Evolutionary conservation across 2,797 vertebrate species (phyloP).

Genomic region (Parotocinclus haroldoi): DNA sequence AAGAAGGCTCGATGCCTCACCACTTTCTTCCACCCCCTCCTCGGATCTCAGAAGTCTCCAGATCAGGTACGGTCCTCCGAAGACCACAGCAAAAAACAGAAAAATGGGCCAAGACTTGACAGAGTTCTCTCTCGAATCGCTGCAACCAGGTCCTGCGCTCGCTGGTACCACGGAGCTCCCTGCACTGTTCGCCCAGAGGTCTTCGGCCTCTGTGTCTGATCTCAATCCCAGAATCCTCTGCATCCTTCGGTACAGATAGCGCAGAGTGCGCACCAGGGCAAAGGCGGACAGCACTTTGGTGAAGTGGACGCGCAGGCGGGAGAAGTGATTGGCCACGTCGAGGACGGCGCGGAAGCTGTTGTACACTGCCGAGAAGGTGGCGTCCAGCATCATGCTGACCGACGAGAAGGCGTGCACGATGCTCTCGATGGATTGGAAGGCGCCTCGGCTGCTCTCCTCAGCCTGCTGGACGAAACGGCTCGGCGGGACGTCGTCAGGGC

Average conservation of each 20-base stretch:
- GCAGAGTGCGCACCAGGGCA: constrained; percentile 88
- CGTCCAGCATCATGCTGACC: constrained; percentile 98
- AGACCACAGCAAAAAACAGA: constrained; percentile 89
- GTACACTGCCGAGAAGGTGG: constrained; percentile 94
- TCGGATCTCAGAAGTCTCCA: constrained; percentile 90
- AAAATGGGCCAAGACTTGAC: constrained; percentile 98
- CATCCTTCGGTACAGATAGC: constrained; percentile 83
- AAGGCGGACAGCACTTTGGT: constrained; percentile 94
- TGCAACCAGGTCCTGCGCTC: constrained; percentile 53
- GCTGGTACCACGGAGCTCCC: constrained; percentile 68
- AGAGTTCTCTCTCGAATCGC: constrained; percentile 59
- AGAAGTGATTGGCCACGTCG: constrained; percentile 96
- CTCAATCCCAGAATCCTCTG: constrained; percentile 82
- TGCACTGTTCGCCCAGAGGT: constrained; percentile 89
- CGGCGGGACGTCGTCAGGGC: constrained; percentile 76
- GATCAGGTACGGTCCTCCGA: constrained; percentile 95
- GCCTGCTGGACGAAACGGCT: constrained; percentile 95
- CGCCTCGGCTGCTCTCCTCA: constrained; percentile 93
- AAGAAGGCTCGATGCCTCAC: constrained; percentile 64
- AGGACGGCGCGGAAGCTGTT: constrained; percentile 96
- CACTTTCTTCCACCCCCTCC: constrained; percentile 70
- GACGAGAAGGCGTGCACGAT: constrained; percentile 96
- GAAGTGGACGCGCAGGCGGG: constrained; percentile 89
- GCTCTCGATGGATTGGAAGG: constrained; percentile 97
- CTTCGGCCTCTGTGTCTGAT: constrained; percentile 79